Evolutionary conservation across 1,140 invertebrate species (phyloP).

Genomic region (Leptopilina clavipes): DNA sequence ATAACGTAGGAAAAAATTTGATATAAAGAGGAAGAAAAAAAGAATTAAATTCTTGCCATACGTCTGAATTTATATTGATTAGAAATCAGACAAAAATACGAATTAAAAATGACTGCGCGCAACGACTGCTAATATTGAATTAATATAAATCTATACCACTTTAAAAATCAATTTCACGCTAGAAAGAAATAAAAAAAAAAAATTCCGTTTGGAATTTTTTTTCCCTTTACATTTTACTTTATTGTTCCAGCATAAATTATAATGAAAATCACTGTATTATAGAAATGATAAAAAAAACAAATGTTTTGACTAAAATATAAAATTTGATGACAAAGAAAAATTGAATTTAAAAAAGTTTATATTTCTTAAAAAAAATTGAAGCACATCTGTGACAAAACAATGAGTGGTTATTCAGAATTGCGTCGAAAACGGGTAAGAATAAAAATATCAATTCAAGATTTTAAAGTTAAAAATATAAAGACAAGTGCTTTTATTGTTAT

Average conservation of each 20-base stretch:
- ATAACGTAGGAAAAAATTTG: background rate
- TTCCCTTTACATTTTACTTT: no score
- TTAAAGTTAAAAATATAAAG: conserved; percentile 19
- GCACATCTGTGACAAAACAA: conserved; percentile 6
- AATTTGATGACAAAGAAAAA: no score
- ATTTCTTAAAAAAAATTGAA: background rate
- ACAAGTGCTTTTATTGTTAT: conserved; percentile 35
- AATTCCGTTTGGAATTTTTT: no score
- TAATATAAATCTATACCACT: background rate
- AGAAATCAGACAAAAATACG: background rate
- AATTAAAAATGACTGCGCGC: background rate
- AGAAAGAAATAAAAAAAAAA: no score
- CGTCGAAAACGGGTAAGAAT: conserved; percentile 4
- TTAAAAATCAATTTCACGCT: no score
- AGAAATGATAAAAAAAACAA: background rate
- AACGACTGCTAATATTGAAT: conserved; percentile 1
- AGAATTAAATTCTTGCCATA: background rate
- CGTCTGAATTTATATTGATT: background rate
- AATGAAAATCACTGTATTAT: background rate
- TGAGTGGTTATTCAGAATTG: conserved; percentile 1
- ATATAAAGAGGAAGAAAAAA: background rate
- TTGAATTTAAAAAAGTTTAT: no score
- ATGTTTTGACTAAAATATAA: no score
- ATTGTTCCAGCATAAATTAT: no score
- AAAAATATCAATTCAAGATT: conserved; percentile 12